Base-by-base conservation (phyloP, 1,140 invertebrate genomes). In the Neuroterus valhalla region DNA sequence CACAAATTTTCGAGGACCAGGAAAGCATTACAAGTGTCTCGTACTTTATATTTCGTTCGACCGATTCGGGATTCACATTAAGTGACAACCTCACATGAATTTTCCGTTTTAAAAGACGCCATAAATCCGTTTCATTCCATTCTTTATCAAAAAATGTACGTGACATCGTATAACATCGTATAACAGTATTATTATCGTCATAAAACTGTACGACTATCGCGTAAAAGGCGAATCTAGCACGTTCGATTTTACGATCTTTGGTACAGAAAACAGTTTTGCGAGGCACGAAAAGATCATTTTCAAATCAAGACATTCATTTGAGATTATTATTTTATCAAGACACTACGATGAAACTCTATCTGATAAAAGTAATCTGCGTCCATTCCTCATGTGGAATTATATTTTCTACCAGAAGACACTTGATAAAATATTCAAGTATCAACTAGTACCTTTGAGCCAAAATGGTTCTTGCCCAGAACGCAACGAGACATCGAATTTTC, bases 41-140 rank as follows among this genome's bases (percentile, higher is more conserved):
- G 52, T 73, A 74, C 50, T 77, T 69, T 66, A 74, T 71, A 70
- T 74, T 66, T 75, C 74, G 55, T 78, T 73, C 48, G 19, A 75
- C 62, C 44, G 31, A n/a, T 38, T 72, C 55, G 23, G 70, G 55
- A 62, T 15, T 62, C 23, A 14, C 23, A 62, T 62, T 62, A 55
- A 62, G 14, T 31, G 23, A 15, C 31, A 38, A 62, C 26, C 55
- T 62, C 55, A 38, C 31, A 15, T 62, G 31, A 3, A n/a, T 31
- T 55, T 31, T 62, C 21, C 15, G 5, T 31, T 62, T 62, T 62
- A 62, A 62, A 62, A 62, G 11, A n/a, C 21, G 55, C 3, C 26
- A 62, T 62, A 62, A 62, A 62, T 31, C 31, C 31, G 55, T 62
- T 62, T 15, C 55, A 38, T 62, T 62, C 31, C 31, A 62, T 62